These are phyloP conservation scores for Apis laboriosa DNA, from an alignment of 1,140 invertebrate species.

Conservation along the genomic window DNA sequence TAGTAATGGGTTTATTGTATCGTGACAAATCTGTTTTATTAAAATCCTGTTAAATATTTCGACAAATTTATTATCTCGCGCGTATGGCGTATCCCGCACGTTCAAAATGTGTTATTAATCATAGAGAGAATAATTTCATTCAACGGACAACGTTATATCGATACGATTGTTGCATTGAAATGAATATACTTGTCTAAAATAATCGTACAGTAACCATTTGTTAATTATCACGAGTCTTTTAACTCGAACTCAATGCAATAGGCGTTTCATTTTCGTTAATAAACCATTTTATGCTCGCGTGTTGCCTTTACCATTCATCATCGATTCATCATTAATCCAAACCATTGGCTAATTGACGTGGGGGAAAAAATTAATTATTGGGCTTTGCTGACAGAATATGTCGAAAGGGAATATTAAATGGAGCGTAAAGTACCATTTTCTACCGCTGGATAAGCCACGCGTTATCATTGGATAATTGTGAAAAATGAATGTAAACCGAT, in stretches of 20 bases:
- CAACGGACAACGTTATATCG: background rate
- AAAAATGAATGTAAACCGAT: background rate
- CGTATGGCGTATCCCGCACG: too few species aligned
- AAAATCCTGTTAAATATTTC: too few species aligned
- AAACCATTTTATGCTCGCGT: background rate
- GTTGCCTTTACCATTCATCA: background rate
- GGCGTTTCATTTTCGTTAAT: background rate
- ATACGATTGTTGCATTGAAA: background rate
- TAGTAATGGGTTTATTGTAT: too few species aligned
- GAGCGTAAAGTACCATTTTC: background rate
- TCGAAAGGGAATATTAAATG: background rate
- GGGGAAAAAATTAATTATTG: conserved; percentile 7
- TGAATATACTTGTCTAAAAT: background rate
- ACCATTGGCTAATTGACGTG: background rate
- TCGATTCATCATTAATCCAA: conserved; percentile 1
- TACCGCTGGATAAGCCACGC: too few species aligned
- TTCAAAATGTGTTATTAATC: background rate
- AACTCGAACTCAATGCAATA: background rate
- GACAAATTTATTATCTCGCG: background rate
- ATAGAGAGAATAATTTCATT: background rate
- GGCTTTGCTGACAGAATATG: background rate
- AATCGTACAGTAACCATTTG: background rate
- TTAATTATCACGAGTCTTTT: conserved; percentile 4
- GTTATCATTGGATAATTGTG: background rate
- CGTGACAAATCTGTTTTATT: too few species aligned